phyloP scores from a whole-genome alignment of 2,888 invertebrate genomes.

The Lapara coniferarum region DNA sequence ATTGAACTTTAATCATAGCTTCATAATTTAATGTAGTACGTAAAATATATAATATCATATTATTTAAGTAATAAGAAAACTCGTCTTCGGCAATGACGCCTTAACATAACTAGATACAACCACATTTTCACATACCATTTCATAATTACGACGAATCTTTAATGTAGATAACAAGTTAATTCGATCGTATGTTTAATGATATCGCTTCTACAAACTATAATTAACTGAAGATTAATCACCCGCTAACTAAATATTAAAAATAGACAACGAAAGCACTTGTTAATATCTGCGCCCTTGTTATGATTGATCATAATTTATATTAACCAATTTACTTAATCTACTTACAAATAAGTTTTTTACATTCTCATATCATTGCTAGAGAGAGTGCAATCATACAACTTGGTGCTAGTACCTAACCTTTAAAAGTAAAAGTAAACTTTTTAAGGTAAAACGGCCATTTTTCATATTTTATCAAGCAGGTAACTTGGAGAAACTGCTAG shows the following conservation, averaged over 20 bases:
- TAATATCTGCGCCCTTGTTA: conserved; percentile 10
- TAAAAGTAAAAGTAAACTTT: too few relatives aligned
- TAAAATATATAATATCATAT: too few relatives aligned
- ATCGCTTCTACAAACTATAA: conserved; percentile 17
- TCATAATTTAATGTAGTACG: too few relatives aligned
- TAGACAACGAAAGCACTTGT: not conserved
- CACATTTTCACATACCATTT: not conserved
- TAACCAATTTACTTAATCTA: not conserved
- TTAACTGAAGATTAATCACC: conserved; percentile 15
- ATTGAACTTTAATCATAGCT: too few relatives aligned
- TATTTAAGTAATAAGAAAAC: not conserved
- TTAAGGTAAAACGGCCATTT: too few relatives aligned
- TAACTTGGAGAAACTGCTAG: too few relatives aligned
- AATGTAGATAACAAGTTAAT: conserved; percentile 18
- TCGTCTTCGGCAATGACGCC: not conserved
- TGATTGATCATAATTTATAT: not conserved
- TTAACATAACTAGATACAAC: not conserved
- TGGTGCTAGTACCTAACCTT: too few relatives aligned
- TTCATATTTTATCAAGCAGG: too few relatives aligned
- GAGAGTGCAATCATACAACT: too few relatives aligned
- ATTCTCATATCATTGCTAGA: too few relatives aligned
- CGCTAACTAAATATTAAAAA: not conserved
- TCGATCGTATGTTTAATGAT: conserved; percentile 17
- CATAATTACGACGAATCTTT: conserved; percentile 22
- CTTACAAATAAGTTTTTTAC: too few relatives aligned